Evolutionary conservation across 2,113 vertebrate species (phyloP).

Genomic region (Orientallactaga bullata): DNA sequence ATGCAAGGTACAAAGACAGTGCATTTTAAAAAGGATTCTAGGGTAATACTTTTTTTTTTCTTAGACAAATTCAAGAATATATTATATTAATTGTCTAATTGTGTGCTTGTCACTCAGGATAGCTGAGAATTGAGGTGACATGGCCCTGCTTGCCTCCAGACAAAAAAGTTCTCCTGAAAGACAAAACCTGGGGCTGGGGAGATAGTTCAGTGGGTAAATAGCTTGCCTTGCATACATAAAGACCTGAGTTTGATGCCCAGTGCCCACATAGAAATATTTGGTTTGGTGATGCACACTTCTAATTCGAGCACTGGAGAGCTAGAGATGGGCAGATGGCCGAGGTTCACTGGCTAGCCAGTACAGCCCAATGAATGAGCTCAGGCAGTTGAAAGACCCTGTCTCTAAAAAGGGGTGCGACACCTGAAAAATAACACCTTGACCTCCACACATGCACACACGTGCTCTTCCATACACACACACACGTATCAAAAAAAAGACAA

Average conservation of each 20-base stretch:
- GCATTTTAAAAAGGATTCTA: not conserved
- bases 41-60: not conserved
- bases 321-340: too few relatives aligned
- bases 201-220: too few relatives aligned
- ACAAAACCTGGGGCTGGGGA: not conserved
- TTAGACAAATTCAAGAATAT: constrained; percentile 46
- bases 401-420: too few relatives aligned
- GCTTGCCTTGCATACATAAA: too few relatives aligned
- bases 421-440: not conserved
- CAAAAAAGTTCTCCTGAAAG: not conserved
- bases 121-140: not conserved
- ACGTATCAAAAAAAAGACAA: not conserved
- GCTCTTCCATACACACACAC: too few relatives aligned
- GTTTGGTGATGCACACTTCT: too few relatives aligned
- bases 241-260: too few relatives aligned
- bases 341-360: too few relatives aligned
- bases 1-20: not conserved
- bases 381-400: too few relatives aligned
- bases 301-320: too few relatives aligned
- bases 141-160: not conserved
- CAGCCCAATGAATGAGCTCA: not conserved
- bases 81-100: not conserved
- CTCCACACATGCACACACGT: too few relatives aligned
- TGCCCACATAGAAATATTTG: too few relatives aligned
- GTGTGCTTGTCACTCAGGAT: not conserved